phyloP scores from a whole-genome alignment of 2,113 vertebrate species.

The Kryptolebias marmoratus region DNA sequence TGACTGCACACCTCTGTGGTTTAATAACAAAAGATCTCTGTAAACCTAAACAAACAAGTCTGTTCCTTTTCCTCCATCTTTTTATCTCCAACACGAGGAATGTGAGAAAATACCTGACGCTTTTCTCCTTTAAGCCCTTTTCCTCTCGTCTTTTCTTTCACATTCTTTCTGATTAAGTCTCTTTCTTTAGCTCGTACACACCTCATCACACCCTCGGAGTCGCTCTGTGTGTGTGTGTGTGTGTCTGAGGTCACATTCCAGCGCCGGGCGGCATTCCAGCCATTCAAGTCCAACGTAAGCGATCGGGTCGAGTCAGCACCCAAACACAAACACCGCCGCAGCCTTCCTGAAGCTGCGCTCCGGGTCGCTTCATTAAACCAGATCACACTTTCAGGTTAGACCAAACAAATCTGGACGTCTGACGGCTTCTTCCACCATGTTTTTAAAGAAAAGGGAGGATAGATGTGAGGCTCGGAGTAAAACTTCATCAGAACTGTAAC shows the following conservation, averaged over 20 bases:
- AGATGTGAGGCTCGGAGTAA: too few species aligned
- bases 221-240: neutral
- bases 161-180: neutral
- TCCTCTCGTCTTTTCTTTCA: neutral
- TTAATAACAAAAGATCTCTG: neutral
- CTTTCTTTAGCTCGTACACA: constrained; percentile 26
- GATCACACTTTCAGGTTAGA: too few species aligned
- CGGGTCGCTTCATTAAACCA: neutral
- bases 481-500: too few species aligned
- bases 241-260: constrained; percentile 55
- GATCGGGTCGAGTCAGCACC: constrained; percentile 34
- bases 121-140: neutral
- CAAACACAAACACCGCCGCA: constrained; percentile 30
- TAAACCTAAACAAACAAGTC: too few species aligned
- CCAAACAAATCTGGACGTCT: too few species aligned
- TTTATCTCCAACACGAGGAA: neutral
- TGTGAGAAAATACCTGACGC: neutral
- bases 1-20: neutral
- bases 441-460: too few species aligned
- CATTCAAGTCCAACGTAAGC: constrained; percentile 13
- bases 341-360: constrained; percentile 28
- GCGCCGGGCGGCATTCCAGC: constrained; percentile 46
- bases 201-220: constrained; percentile 43
- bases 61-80: neutral
- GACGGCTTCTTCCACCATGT: too few species aligned